Evolutionary conservation across 2,797 vertebrate species (phyloP).

Genomic region (Sebastes minor): DNA sequence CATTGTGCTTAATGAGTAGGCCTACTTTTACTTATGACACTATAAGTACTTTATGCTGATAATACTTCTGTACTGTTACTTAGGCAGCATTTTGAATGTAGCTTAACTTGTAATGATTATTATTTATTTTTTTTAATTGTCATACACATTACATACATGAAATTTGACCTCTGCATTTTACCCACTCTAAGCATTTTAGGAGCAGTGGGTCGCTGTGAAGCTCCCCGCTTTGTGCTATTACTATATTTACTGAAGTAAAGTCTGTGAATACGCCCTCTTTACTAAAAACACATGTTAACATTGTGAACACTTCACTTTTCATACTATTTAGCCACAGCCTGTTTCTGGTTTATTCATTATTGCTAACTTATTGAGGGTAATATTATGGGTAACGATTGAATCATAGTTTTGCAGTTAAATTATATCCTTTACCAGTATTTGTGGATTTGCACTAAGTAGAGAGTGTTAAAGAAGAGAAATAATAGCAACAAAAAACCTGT

Average conservation of each 20-base stretch:
- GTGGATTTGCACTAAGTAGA: neutral
- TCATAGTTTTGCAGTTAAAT: neutral
- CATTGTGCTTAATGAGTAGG: neutral
- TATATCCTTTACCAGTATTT: neutral
- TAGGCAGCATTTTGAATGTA: neutral
- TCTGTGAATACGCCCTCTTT: neutral
- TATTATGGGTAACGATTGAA: neutral
- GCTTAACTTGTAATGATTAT: neutral
- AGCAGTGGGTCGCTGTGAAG: too few species aligned
- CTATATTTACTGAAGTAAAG: neutral
- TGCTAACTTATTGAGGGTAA: neutral
- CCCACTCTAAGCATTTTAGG: too few species aligned
- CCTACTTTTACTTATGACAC: neutral
- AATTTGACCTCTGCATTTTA: too few species aligned
- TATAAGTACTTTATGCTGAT: neutral
- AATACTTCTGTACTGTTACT: neutral
- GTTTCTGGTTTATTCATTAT: neutral
- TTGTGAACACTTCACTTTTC: neutral
- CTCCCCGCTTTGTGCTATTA: neutral
- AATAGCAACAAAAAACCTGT: neutral
- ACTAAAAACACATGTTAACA: neutral
- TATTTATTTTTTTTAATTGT: too few species aligned
- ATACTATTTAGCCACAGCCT: neutral
- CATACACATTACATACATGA: too few species aligned
- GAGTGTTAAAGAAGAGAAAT: neutral